Evolutionary conservation across 1,140 invertebrate genomes (phyloP).

Genomic region (Zaprionus africanus): DNA sequence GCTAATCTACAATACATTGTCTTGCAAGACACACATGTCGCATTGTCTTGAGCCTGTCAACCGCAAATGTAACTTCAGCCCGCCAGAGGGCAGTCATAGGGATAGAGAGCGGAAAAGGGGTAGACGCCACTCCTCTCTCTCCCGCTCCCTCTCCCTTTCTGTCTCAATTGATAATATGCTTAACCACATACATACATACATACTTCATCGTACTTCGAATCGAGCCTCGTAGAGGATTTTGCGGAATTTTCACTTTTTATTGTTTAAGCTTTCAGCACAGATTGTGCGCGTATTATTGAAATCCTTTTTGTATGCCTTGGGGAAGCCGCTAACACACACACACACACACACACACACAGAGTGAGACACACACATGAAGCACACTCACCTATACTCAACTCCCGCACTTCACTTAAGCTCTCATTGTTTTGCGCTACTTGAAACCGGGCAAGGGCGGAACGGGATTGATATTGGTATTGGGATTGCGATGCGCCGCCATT

Average conservation of each 20-base stretch:
- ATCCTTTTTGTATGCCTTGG: conserved; percentile 68
- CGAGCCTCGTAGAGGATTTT: conserved; percentile 48
- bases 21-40: conserved; percentile 54
- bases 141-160: not conserved
- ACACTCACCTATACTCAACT: conserved; percentile 12
- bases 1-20: conserved; percentile 74
- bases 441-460: not conserved
- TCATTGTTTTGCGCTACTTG: conserved; percentile 52
- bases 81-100: conserved; percentile 1
- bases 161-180: conserved; percentile 59
- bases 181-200: conserved; percentile 35
- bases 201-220: conserved; percentile 6
- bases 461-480: conserved; percentile 6
- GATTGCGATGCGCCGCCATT: conserved; percentile 26
- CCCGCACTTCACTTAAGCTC: conserved; percentile 19
- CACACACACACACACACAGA: conserved; percentile 5
- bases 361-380: not conserved
- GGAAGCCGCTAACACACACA: conserved; percentile 30
- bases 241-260: conserved; percentile 77
- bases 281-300: conserved; percentile 78
- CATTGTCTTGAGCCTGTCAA: conserved; percentile 54
- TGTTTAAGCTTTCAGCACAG: conserved; percentile 80
- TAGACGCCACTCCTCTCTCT: not conserved
- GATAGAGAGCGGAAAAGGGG: not conserved
- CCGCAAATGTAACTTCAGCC: conserved; percentile 39